A percentile compares a stretch with the other conserved stretches of the same genome.
These are phyloP conservation scores for Fregata magnificens DNA, from an alignment of 2,113 vertebrate genomes.

Conservation along the genomic window DNA sequence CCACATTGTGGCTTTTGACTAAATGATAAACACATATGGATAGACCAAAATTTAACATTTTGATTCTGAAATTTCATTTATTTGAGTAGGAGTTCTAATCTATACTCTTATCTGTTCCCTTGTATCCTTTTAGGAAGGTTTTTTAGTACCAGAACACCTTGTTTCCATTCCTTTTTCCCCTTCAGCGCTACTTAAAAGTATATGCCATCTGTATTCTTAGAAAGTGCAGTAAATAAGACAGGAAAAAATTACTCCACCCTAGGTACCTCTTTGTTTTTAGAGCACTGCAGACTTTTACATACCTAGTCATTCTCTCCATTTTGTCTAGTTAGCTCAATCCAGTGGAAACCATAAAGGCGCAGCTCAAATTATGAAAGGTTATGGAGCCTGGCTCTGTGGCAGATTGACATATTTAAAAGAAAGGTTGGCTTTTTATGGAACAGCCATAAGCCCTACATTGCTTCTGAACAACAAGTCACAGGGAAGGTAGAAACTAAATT, in stretches of 20 bases:
- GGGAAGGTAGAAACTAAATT: neutral
- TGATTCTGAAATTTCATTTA: neutral
- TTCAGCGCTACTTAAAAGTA: neutral
- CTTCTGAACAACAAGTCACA: neutral
- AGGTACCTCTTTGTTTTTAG: neutral
- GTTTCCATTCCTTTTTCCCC: neutral
- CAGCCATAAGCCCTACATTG: neutral
- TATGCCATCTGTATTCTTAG: neutral
- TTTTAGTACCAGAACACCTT: neutral
- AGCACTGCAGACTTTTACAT: neutral
- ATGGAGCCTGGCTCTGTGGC: neutral
- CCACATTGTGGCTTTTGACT: neutral
- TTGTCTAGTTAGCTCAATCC: neutral
- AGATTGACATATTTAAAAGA: neutral
- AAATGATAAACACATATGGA: neutral
- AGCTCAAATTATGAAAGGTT: neutral
- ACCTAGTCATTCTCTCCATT: neutral
- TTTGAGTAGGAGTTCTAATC: neutral
- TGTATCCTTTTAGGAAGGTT: neutral
- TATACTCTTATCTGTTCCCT: neutral
- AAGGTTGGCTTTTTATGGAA: neutral
- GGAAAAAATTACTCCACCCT: neutral
- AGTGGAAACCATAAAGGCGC: neutral
- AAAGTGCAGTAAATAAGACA: neutral
- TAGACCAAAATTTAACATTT: neutral